Evolutionary conservation across 2,113 vertebrate species (phyloP).

Genomic region (Cariama cristata): DNA sequence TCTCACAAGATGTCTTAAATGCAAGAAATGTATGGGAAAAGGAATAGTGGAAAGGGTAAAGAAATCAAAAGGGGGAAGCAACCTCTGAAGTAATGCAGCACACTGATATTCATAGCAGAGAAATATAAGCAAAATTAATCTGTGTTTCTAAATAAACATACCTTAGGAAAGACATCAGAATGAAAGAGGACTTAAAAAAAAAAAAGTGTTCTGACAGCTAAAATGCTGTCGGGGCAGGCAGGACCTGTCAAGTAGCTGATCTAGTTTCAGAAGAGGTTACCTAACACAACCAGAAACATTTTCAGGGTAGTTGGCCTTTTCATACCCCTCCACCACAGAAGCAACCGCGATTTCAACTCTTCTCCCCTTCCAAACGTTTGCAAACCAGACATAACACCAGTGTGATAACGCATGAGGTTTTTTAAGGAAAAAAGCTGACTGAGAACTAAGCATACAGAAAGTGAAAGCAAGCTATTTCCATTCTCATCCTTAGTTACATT

Average conservation of each 20-base stretch:
- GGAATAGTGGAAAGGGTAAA: neutral
- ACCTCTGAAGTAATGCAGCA: neutral
- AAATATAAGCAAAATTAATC: neutral
- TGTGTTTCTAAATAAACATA: conserved; percentile 7
- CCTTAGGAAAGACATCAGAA: neutral
- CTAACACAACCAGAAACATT: conserved; percentile 8
- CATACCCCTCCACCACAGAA: neutral
- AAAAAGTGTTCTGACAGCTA: conserved; percentile 8
- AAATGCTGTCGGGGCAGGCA: conserved; percentile 49
- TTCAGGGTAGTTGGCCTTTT: neutral
- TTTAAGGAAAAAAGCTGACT: neutral
- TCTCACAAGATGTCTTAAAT: neutral
- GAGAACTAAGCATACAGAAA: neutral
- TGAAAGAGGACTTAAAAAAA: neutral
- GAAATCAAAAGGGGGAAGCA: neutral
- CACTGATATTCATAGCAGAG: neutral
- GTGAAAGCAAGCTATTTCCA: neutral
- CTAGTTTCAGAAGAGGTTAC: conserved; percentile 45
- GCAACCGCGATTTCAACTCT: neutral
- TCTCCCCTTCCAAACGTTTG: neutral
- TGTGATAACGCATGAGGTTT: neutral
- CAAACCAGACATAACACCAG: neutral
- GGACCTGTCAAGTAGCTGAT: conserved; percentile 58
- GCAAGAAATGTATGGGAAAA: neutral
- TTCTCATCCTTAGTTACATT: neutral